Conservation (phyloP, 1,140 invertebrate genomes). For the Aphaenogaster ashmeadi region DNA sequence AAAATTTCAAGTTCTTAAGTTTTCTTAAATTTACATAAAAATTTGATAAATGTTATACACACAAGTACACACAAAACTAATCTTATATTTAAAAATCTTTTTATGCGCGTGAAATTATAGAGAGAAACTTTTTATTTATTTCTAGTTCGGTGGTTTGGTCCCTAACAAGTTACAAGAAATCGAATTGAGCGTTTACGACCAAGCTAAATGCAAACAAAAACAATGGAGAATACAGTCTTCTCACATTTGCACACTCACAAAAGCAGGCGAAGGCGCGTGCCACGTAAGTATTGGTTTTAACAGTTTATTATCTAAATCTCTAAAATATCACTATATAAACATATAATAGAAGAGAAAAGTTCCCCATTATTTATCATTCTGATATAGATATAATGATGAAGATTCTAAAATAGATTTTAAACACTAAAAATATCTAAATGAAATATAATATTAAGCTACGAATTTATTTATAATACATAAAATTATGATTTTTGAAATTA, state of each 20-base stretch:
- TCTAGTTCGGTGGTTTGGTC: slow-evolving; percentile 59
- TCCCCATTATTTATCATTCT: background rate
- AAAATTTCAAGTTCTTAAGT: background rate
- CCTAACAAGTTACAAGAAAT: slow-evolving; percentile 79
- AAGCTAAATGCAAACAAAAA: slow-evolving; percentile 46
- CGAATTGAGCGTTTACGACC: slow-evolving; percentile 68
- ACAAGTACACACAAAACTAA: background rate
- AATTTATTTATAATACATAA: background rate
- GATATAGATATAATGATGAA: background rate
- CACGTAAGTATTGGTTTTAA: slow-evolving; percentile 82
- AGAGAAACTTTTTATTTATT: slow-evolving; percentile 32
- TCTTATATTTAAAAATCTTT: background rate
- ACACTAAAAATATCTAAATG: background rate
- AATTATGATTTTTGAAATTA: background rate
- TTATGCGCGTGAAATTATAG: background rate
- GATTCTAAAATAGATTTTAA: background rate
- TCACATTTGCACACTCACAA: slow-evolving; percentile 89
- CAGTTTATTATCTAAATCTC: background rate
- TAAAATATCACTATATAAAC: background rate
- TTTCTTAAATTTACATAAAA: background rate
- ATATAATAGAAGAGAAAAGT: background rate
- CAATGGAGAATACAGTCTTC: slow-evolving; percentile 1
- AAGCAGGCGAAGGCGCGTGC: slow-evolving; percentile 86
- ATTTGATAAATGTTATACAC: background rate
- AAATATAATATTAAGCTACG: background rate